These are phyloP conservation scores for Zosterops hypoxanthus DNA, from an alignment of 2,113 vertebrate species.

Conservation along the genomic window DNA sequence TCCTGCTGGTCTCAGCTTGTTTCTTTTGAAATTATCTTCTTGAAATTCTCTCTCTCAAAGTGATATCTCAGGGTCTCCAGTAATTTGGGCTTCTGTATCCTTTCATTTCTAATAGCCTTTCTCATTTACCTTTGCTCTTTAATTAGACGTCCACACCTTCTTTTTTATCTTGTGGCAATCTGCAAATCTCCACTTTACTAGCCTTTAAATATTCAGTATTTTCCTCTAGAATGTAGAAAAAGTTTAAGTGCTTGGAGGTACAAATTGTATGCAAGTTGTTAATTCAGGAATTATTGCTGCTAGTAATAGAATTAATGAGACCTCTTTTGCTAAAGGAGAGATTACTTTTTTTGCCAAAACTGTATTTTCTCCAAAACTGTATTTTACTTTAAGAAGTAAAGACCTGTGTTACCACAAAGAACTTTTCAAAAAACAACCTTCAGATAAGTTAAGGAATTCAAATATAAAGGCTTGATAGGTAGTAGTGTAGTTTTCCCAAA, in stretches of 20 bases:
- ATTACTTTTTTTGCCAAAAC: not conserved
- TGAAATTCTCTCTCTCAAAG: not conserved
- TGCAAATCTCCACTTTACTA: not conserved
- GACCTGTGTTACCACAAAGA: not conserved
- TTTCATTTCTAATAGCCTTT: not conserved
- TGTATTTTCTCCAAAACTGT: not conserved
- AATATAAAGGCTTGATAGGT: not conserved
- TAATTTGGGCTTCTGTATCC: not conserved
- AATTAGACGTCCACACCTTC: rapidly evolving
- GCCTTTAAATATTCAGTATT: not conserved
- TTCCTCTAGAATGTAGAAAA: not conserved
- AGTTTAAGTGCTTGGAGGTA: not conserved
- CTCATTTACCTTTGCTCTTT: not conserved
- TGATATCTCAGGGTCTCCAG: not conserved
- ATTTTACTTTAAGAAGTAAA: not conserved
- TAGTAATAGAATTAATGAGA: not conserved
- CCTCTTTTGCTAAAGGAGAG: not conserved
- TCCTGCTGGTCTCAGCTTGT: not conserved
- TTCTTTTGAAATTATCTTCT: not conserved
- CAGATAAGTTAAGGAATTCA: not conserved
- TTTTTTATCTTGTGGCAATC: not conserved
- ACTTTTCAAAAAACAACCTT: too few species aligned
- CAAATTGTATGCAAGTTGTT: not conserved
- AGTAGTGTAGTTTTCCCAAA: not conserved
- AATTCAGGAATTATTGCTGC: not conserved